Base-by-base conservation (phyloP, 2,797 vertebrate species). In the Spondyliosoma cantharus region DNA sequence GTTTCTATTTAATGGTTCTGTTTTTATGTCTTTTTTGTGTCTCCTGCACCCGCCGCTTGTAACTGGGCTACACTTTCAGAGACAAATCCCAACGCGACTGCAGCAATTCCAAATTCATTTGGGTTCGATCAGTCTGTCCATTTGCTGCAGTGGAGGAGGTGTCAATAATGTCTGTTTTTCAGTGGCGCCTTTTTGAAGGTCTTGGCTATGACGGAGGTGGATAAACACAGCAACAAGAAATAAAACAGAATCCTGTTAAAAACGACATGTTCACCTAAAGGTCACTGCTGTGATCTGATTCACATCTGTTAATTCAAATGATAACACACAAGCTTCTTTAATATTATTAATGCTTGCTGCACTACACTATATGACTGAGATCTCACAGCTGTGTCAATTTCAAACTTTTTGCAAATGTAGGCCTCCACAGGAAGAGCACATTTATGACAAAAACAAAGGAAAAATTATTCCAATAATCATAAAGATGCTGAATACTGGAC, bases 31-130 rank as follows among this genome's bases (percentile, higher is more conserved):
- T 68, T 71, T 71, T 62, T 76, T 37, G 32, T 37, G 67, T 74
- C 65, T 74, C 54, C 17, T 12, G 52, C 56, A 61, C 43, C 49
- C 27, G 7, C 17, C 49, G 14, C 66, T 73, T 37, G 67, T 63
- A 74, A 81, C 54, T 20, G 50, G 32, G 78, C 48, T 46, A 52
- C 62, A 74, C 63, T 81, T 77, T 77, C 71, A 65, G 62, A 73
- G 77, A 78, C 66, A 25, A 76, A 67, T 86, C 80, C 68, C 54
- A 29, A 29, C 9, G 32, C 2, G 49, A 45, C 74, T 50, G 65
- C 76, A 67, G 67, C 52, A 85, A 85, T 85, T 70, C 75, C 54
- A 77, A 48, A 88, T 89, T 81, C 32, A 81, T 90, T 79, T 77
- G 71, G 63, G 76, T 81, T 87, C 46, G 52, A 88, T 87, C 69